Percentiles rank a stretch among this genome's conserved stretches.
Evolutionary conservation across 2,888 invertebrate genomes (phyloP).

Genomic region (Heliconius aoede): DNA sequence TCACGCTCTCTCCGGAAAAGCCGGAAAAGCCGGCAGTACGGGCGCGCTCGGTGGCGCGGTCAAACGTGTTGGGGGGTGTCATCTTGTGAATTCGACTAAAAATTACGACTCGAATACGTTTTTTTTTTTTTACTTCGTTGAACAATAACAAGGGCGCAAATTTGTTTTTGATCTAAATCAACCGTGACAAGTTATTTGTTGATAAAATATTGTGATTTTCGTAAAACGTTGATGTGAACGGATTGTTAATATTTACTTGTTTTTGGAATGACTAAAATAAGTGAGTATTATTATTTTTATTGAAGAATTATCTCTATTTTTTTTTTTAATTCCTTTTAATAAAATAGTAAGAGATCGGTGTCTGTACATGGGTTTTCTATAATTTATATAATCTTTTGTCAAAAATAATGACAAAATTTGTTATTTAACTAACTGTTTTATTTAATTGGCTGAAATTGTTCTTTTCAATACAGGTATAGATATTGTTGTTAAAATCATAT

Average conservation of each 20-base stretch:
- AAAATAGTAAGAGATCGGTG: too few species aligned
- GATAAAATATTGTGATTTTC: constrained; percentile 31
- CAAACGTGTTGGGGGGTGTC: constrained; percentile 55
- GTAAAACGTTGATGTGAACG: constrained; percentile 59
- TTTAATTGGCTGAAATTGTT: too few species aligned
- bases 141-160: constrained; percentile 47
- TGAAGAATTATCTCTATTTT: not conserved
- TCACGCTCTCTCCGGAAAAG: constrained; percentile 76
- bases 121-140: constrained; percentile 52
- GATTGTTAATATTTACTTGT: constrained; percentile 65
- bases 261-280: constrained; percentile 77
- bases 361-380: too few species aligned
- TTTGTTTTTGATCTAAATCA: constrained; percentile 39
- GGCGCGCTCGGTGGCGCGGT: constrained; percentile 59
- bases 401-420: too few species aligned
- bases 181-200: constrained; percentile 41
- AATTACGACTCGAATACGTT: constrained; percentile 42
- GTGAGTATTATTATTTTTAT: constrained; percentile 59
- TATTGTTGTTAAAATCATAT: too few species aligned
- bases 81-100: constrained; percentile 50
- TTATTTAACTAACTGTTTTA: too few species aligned
- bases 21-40: constrained; percentile 51
- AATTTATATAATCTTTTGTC: too few species aligned
- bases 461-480: too few species aligned
- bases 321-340: not conserved